Evolutionary conservation across 2,797 vertebrate genomes (phyloP).

Genomic region (Lacerta agilis): DNA sequence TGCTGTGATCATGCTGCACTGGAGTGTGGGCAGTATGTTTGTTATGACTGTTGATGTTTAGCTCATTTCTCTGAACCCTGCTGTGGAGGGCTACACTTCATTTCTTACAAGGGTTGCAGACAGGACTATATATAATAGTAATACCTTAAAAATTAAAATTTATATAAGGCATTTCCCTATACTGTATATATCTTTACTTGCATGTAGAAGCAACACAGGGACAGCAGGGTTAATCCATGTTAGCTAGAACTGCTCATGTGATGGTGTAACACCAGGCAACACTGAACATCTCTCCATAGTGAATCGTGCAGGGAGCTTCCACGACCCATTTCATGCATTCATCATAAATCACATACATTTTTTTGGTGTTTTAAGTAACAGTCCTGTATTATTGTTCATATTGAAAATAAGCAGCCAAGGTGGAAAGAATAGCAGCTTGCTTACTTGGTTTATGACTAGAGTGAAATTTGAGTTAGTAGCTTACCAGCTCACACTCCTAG

Average conservation of each 20-base stretch:
- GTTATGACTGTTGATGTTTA: not conserved
- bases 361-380: not conserved
- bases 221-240: not conserved
- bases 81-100: not conserved
- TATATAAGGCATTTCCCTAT: not conserved
- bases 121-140: not conserved
- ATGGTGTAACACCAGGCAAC: not conserved
- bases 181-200: too few relatives aligned
- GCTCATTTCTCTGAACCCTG: not conserved
- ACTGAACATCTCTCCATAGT: not conserved
- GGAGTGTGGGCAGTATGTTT: not conserved
- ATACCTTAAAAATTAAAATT: not conserved
- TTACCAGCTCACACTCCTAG: not conserved
- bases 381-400: not conserved
- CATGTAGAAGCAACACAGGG: too few relatives aligned
- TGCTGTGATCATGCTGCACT: not conserved
- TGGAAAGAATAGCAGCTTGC: not conserved
- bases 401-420: not conserved
- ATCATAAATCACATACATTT: not conserved
- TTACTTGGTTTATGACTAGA: not conserved
- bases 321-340: not conserved
- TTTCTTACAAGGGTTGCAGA: too few relatives aligned
- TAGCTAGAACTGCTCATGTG: not conserved
- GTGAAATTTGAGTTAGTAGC: not conserved
- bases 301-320: not conserved